phyloP scores from a whole-genome alignment of 2,888 invertebrate genomes.

The Abrostola tripartita region DNA sequence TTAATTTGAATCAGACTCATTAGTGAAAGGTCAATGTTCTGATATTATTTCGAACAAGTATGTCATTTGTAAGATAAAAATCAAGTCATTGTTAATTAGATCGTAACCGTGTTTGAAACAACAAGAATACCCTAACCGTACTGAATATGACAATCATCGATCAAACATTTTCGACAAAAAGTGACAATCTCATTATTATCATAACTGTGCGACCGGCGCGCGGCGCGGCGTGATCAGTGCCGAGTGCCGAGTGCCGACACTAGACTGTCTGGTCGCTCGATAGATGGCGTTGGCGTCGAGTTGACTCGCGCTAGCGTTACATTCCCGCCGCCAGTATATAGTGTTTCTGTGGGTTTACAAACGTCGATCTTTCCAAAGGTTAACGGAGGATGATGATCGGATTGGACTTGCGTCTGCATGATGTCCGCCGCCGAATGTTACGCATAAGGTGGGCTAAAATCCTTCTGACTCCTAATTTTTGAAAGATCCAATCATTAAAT shows the following conservation, averaged over 20 bases:
- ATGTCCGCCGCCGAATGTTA: constrained; percentile 84
- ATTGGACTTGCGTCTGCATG: constrained; percentile 78
- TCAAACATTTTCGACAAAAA: too few species aligned
- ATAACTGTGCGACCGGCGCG: not conserved
- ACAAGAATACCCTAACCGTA: too few species aligned
- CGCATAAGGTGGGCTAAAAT: constrained; percentile 82
- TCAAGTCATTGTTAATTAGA: too few species aligned
- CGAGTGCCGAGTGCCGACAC: not conserved
- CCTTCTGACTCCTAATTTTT: constrained; percentile 77
- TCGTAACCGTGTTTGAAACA: too few species aligned
- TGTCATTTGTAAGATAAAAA: too few species aligned
- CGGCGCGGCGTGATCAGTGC: not conserved
- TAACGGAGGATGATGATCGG: constrained; percentile 87
- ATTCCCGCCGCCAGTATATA: constrained; percentile 37
- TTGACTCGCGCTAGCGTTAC: constrained; percentile 68
- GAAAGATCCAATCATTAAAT: constrained; percentile 66
- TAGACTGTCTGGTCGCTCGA: constrained; percentile 24
- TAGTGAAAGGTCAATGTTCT: too few species aligned
- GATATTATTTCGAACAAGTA: too few species aligned
- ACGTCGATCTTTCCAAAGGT: constrained; percentile 84
- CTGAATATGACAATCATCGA: too few species aligned
- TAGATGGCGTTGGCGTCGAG: constrained; percentile 69
- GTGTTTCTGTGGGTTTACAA: fast-evolving
- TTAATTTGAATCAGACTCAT: too few species aligned
- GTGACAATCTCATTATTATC: too few species aligned